These are phyloP conservation scores for Oryctes rhinoceros DNA, from an alignment of 1,140 invertebrate species.

Conservation along the genomic window DNA sequence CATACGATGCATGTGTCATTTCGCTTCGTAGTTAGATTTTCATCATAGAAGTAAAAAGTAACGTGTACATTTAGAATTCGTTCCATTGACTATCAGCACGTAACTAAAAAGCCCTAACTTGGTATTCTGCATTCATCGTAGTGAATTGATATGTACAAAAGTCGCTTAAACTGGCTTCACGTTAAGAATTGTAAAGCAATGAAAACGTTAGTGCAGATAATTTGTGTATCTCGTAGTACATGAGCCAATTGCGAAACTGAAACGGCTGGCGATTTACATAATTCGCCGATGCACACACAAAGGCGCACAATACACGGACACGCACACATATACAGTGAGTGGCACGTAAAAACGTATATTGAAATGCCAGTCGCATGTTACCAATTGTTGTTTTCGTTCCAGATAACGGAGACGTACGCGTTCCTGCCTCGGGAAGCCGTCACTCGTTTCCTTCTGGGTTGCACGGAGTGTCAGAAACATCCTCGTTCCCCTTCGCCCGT, in stretches of 20 bases:
- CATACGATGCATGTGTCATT: too few relatives aligned
- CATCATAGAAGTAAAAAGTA: too few relatives aligned
- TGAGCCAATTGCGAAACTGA: conserved; percentile 15
- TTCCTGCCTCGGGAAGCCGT: conserved; percentile 95
- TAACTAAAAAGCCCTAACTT: too few relatives aligned
- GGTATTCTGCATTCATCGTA: too few relatives aligned
- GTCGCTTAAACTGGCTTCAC: not conserved
- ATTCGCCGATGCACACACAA: conserved; percentile 10
- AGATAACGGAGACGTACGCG: conserved; percentile 96
- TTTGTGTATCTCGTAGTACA: conserved; percentile 1
- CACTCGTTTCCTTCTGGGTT: conserved; percentile 91
- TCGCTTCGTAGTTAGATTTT: too few relatives aligned
- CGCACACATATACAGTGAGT: conserved; percentile 25
- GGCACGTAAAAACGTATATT: conserved; percentile 45
- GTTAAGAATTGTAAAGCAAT: conserved; percentile 24
- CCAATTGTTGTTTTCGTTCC: conserved; percentile 59
- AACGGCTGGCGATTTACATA: conserved; percentile 38
- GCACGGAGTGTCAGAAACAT: conserved; percentile 90
- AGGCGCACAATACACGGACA: not conserved
- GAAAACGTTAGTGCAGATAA: conserved; percentile 11
- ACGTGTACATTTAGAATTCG: too few relatives aligned
- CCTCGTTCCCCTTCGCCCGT: conserved; percentile 77
- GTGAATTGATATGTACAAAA: too few relatives aligned
- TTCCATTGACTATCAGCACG: too few relatives aligned
- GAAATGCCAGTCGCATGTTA: conserved; percentile 51